phyloP scores from a whole-genome alignment of 2,888 invertebrate genomes.

The Hanleya hanleyi region DNA sequence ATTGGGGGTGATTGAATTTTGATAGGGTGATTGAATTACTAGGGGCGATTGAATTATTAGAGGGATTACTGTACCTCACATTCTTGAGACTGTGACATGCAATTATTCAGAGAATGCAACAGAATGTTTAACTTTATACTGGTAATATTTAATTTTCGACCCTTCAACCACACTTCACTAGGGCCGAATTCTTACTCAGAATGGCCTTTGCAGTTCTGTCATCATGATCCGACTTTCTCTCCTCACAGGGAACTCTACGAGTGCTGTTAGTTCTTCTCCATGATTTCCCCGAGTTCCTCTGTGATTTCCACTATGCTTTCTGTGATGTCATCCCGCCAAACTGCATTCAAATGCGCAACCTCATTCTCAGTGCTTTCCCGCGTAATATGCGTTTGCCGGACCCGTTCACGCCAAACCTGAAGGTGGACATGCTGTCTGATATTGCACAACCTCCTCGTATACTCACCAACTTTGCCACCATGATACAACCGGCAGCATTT shows the following conservation, averaged over 20 bases:
- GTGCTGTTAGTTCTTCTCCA: conserved; percentile 96
- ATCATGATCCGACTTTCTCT: too few relatives aligned
- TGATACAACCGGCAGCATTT: conserved; percentile 90
- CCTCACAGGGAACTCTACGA: conserved; percentile 82
- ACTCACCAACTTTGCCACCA: conserved; percentile 87
- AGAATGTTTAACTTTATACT: too few relatives aligned
- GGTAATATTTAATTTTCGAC: too few relatives aligned
- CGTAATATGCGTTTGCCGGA: conserved; percentile 98
- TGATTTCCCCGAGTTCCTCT: conserved; percentile 99
- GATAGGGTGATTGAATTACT: too few relatives aligned
- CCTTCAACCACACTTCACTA: too few relatives aligned
- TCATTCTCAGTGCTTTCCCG: conserved; percentile 98
- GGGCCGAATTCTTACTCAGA: too few relatives aligned
- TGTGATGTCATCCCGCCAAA: conserved; percentile 99
- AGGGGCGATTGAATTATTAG: too few relatives aligned
- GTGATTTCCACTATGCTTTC: conserved; percentile 99
- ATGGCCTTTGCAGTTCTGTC: too few relatives aligned
- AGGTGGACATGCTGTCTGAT: conserved; percentile 74
- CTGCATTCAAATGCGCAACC: conserved; percentile 98
- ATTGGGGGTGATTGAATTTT: too few relatives aligned
- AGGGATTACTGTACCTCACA: too few relatives aligned
- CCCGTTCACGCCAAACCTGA: conserved; percentile 98
- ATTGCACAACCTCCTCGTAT: conserved; percentile 81
- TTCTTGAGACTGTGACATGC: too few relatives aligned
- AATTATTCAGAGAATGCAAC: too few relatives aligned